Conservation (phyloP, 2,113 vertebrate species). For the Equus quagga region DNA sequence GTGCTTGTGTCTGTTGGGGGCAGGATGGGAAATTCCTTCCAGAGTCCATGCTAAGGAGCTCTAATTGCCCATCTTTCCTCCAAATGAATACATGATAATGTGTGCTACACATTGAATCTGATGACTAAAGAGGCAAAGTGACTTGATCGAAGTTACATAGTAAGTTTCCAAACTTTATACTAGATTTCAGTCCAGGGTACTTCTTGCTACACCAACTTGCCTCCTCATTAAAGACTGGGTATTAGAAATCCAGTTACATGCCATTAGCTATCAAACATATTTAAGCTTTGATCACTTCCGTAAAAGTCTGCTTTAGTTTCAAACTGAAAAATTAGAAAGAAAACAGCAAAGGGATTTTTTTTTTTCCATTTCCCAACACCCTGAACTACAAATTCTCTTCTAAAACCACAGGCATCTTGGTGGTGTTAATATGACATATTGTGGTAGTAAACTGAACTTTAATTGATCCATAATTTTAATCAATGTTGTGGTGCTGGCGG, state of each 20-base stretch:
- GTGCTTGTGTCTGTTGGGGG: neutral
- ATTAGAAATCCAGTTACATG: neutral
- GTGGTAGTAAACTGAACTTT: slow-evolving; percentile 19
- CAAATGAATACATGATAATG: neutral
- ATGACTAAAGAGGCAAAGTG: neutral
- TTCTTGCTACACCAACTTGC: neutral
- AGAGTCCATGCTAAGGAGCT: neutral
- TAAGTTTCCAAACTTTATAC: neutral
- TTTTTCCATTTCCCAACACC: slow-evolving; percentile 16
- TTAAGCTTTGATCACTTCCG: neutral
- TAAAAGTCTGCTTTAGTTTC: slow-evolving; percentile 28
- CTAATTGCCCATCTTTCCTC: neutral
- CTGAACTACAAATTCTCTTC: neutral
- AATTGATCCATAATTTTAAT: slow-evolving; percentile 62
- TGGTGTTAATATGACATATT: slow-evolving; percentile 35
- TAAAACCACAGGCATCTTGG: slow-evolving; percentile 50
- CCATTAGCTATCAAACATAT: neutral
- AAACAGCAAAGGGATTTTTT: neutral
- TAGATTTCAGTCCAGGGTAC: neutral
- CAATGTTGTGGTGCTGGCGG: neutral
- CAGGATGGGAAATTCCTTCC: neutral
- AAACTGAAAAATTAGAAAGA: neutral
- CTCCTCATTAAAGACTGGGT: neutral
- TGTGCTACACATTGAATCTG: neutral
- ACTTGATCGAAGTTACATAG: neutral